Evolutionary conservation across 2,797 vertebrate species (phyloP).

Genomic region (Streptopelia turtur): DNA sequence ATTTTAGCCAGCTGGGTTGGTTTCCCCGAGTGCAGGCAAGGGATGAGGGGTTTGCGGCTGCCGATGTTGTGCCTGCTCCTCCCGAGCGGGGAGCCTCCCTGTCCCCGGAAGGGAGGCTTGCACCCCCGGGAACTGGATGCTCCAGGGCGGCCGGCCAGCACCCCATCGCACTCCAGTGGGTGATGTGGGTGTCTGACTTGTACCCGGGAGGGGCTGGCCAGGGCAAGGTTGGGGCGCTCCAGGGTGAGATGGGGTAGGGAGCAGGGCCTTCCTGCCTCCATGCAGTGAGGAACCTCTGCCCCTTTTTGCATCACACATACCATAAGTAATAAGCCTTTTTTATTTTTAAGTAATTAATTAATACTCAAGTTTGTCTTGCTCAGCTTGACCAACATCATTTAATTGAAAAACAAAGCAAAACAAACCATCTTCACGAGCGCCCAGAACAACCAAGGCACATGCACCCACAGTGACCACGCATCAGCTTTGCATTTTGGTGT

Average conservation of each 20-base stretch:
- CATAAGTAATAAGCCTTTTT: background rate
- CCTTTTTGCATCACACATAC: fast-evolving
- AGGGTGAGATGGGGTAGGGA: fast-evolving
- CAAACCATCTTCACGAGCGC: fast-evolving
- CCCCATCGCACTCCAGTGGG: background rate
- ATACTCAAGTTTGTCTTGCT: background rate
- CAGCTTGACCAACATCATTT: background rate
- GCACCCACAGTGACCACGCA: background rate
- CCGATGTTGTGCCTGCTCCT: background rate
- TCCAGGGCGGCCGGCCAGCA: background rate
- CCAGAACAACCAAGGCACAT: background rate
- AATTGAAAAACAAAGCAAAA: background rate
- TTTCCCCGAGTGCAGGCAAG: background rate
- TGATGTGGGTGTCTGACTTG: background rate
- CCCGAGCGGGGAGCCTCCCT: no score
- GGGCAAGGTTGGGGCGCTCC: background rate
- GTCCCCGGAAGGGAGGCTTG: fast-evolving
- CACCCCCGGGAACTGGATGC: background rate
- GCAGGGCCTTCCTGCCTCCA: background rate
- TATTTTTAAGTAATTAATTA: background rate
- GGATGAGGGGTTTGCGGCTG: fast-evolving
- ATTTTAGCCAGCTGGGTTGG: background rate
- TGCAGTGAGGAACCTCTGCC: background rate
- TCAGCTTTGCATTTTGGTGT: background rate
- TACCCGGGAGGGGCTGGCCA: fast-evolving